Evolutionary conservation across 2,888 invertebrate species (phyloP).

Genomic region (Euzetes globulus): DNA sequence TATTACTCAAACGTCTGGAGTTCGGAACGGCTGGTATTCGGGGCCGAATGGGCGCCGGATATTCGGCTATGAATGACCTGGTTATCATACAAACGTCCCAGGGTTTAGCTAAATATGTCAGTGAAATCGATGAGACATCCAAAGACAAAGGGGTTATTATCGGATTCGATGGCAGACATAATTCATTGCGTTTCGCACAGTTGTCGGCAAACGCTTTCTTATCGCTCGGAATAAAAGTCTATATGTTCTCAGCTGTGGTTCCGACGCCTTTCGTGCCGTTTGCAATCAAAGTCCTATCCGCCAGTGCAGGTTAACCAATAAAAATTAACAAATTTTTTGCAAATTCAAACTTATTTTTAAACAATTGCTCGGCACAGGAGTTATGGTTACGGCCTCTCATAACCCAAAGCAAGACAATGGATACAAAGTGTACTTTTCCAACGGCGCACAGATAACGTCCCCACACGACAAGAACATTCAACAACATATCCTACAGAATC

Average conservation of each 20-base stretch:
- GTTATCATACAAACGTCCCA: conserved; percentile 85
- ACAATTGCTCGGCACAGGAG: too few species aligned
- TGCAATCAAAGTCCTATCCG: conserved; percentile 63
- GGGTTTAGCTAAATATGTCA: conserved; percentile 71
- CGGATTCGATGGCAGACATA: conserved; percentile 86
- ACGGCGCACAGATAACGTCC: conserved; percentile 84
- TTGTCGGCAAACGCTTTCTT: conserved; percentile 76
- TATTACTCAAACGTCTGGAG: conserved; percentile 63
- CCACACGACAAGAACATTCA: conserved; percentile 86
- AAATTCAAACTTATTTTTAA: too few species aligned
- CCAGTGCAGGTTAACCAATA: conserved; percentile 53
- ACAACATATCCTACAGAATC: conserved; percentile 61
- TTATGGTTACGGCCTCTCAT: conserved; percentile 93
- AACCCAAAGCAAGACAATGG: conserved; percentile 94
- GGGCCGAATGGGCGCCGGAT: conserved; percentile 86
- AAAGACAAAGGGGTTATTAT: conserved; percentile 61
- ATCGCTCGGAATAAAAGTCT: conserved; percentile 65
- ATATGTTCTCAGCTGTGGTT: conserved; percentile 67
- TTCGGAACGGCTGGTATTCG: conserved; percentile 83
- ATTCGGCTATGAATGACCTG: conserved; percentile 88
- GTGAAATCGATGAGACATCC: conserved; percentile 55
- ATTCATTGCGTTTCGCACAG: conserved; percentile 71
- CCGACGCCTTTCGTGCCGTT: conserved; percentile 94
- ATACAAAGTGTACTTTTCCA: conserved; percentile 94
- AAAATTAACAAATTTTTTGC: background rate